phyloP scores from a whole-genome alignment of 2,888 invertebrate genomes.

The Drosophila koepferae region DNA sequence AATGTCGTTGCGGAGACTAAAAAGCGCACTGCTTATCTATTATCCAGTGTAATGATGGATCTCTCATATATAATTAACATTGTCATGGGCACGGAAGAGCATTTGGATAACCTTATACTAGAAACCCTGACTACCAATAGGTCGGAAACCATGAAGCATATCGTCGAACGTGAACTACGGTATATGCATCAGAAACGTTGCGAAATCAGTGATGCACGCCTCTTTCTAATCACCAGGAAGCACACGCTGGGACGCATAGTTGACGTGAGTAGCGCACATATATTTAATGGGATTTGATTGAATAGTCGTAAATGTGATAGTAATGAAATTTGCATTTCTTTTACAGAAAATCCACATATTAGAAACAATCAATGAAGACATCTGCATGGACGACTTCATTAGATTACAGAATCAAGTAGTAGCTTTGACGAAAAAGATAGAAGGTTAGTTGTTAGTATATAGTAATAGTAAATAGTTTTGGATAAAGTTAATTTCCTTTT shows the following conservation, averaged over 20 bases:
- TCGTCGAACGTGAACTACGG: slow-evolving; percentile 32
- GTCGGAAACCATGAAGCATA: slow-evolving; percentile 13
- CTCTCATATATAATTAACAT: slow-evolving; percentile 25
- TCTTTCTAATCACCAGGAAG: slow-evolving; percentile 69
- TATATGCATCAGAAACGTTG: slow-evolving; percentile 61
- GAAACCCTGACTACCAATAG: slow-evolving; percentile 7
- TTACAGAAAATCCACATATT: slow-evolving; percentile 71
- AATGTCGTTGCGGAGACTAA: slow-evolving; percentile 33
- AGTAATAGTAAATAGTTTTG: too few relatives aligned
- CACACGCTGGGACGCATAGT: slow-evolving; percentile 61
- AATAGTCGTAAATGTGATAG: too few relatives aligned
- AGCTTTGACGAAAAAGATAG: slow-evolving; percentile 80
- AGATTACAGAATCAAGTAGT: slow-evolving; percentile 76
- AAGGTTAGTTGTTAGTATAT: slow-evolving; percentile 67
- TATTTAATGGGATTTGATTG: too few relatives aligned
- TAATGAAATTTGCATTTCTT: neutral
- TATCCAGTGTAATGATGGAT: slow-evolving; percentile 46
- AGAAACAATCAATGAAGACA: slow-evolving; percentile 76
- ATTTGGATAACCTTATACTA: slow-evolving; percentile 26
- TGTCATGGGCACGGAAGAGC: slow-evolving; percentile 25
- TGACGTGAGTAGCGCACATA: slow-evolving; percentile 54
- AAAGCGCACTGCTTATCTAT: slow-evolving; percentile 12
- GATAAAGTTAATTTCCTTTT: too few relatives aligned
- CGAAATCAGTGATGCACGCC: slow-evolving; percentile 74
- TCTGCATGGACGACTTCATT: slow-evolving; percentile 77